Percentiles rank a stretch among this genome's conserved stretches.
Evolutionary conservation across 2,888 invertebrate species (phyloP).

Genomic region (Brachypalpus laphriformis): DNA sequence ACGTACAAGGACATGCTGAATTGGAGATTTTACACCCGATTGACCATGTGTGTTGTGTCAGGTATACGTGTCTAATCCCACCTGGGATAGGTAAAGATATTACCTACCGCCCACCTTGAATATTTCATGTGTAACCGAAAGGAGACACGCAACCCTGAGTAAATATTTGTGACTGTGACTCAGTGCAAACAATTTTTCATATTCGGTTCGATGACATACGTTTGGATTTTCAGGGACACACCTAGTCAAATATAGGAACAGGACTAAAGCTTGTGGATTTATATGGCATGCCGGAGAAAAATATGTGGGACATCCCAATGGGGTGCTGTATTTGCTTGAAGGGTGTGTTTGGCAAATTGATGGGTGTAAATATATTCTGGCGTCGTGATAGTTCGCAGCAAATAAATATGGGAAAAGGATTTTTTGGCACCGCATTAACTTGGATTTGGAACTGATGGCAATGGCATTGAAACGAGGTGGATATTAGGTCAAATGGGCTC

Average conservation of each 20-base stretch:
- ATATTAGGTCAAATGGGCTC: not conserved
- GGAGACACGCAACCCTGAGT: constrained; percentile 9
- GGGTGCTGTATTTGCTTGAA: not conserved
- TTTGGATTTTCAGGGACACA: constrained; percentile 30
- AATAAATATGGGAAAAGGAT: not conserved
- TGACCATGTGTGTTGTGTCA: not conserved
- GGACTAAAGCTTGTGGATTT: not conserved
- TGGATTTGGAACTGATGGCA: not conserved
- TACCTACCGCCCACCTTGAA: not conserved
- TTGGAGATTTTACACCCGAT: constrained; percentile 32
- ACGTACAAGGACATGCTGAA: constrained; percentile 8
- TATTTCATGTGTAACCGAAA: constrained; percentile 28
- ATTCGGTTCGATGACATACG: constrained; percentile 35
- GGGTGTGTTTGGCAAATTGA: constrained; percentile 30
- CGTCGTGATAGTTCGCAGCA: constrained; percentile 1
- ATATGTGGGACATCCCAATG: not conserved
- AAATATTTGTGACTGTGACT: constrained; percentile 25
- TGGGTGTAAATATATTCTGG: constrained; percentile 27
- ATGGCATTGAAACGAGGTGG: not conserved
- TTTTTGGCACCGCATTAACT: constrained; percentile 12
- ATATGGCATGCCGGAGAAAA: not conserved
- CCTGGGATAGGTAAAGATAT: not conserved
- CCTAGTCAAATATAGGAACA: constrained; percentile 12
- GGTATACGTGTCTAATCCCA: not conserved
- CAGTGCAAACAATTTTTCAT: not conserved